phyloP scores from a whole-genome alignment of 2,113 vertebrate species.

The Nibea coibor region DNA sequence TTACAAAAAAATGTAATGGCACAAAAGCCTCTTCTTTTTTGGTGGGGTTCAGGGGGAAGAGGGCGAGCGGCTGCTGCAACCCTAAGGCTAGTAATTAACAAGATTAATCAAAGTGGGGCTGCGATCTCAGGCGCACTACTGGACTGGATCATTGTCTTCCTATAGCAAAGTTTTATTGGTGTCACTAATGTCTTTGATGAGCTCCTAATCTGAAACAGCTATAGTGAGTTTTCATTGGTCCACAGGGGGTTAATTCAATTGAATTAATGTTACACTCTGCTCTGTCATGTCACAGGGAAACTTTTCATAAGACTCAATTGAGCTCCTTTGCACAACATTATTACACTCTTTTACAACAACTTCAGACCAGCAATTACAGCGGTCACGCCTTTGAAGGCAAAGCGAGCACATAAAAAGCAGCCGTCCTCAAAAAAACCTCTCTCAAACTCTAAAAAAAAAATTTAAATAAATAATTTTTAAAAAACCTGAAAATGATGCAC shows the following conservation, averaged over 20 bases:
- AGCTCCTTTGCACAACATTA: conserved; percentile 31
- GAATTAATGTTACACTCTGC: conserved; percentile 69
- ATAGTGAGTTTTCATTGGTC: conserved; percentile 62
- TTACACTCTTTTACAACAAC: neutral
- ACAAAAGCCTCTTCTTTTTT: conserved; percentile 62
- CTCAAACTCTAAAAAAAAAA: conserved; percentile 25
- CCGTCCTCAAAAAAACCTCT: conserved; percentile 27
- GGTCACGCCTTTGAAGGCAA: conserved; percentile 36
- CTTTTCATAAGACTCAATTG: conserved; percentile 49
- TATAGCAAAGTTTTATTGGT: conserved; percentile 75
- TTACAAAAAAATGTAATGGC: conserved; percentile 76
- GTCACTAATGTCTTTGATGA: conserved; percentile 81
- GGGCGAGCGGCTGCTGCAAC: conserved; percentile 57
- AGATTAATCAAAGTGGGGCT: conserved; percentile 83
- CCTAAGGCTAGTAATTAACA: conserved; percentile 85
- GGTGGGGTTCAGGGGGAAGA: conserved; percentile 46
- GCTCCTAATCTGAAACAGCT: conserved; percentile 69
- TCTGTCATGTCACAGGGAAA: conserved; percentile 67
- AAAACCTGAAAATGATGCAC: conserved; percentile 73
- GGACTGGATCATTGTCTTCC: conserved; percentile 81
- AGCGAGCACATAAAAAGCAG: conserved; percentile 31
- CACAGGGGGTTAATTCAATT: conserved; percentile 76
- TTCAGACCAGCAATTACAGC: conserved; percentile 24
- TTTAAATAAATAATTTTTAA: too few species aligned
- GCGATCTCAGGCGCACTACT: conserved; percentile 68